Base-by-base conservation (phyloP, 2,888 invertebrate genomes). In the Quadroppia sp. region DNA sequence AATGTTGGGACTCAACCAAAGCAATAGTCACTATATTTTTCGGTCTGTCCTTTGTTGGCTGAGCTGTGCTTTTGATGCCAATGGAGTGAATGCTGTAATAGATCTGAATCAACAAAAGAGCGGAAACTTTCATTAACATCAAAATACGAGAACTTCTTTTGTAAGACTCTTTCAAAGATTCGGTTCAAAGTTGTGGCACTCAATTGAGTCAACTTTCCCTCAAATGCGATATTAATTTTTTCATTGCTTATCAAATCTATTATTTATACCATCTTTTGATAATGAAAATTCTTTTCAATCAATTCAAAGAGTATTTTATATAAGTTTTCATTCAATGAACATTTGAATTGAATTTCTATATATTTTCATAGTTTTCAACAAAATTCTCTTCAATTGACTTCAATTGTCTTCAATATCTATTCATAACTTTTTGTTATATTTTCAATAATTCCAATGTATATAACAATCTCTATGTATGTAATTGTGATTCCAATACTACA, bases 51-150 rank as follows among this genome's bases (percentile, higher is more conserved):
- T n/a, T 56, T 56, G 56, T 56, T 25, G 13, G 56, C 3, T 56
- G 20, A 23, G 13, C 23, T 56, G 4, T 3, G 36, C 36, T 36
- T 56, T 28, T 25, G 23, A 20, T 56, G 48, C 17, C 20, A 56
- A 13, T 64, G 7, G n/a, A n/a, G 13, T 64, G 9, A 20, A 36
- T 20, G 32, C 36, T 64, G 64, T 36, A 32, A 64, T 64, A 20
- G 36, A 64, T 64, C 36, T 30, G n/a, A 36, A 64, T 64, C n/a
- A 64, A 64, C 64, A 64, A 64, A 64, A 64, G 64, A 64, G 64
- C 32, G 64, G 64, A 64, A 64, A 64, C 64, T 64, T 64, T 64
- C 32, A 64, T 64, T 64, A 36, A 64, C 32, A 64, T 64, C 64
- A 64, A 20, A 64, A 64, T 64, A 30, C 64, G 36, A 64, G 30